phyloP scores from a whole-genome alignment of 2,113 vertebrate species.

The Cepphus grylle region DNA sequence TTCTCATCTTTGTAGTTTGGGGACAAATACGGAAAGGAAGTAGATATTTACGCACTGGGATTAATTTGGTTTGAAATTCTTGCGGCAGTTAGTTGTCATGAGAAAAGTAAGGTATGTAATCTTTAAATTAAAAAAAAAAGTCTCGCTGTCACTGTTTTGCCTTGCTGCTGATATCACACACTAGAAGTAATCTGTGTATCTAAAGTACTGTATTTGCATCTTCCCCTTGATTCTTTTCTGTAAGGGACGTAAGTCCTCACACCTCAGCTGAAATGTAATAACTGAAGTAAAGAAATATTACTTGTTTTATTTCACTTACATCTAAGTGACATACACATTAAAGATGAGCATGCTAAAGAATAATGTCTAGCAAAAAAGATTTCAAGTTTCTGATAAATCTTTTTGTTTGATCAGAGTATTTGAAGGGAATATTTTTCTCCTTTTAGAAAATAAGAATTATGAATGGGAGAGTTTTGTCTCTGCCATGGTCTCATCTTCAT shows the following conservation, averaged over 20 bases:
- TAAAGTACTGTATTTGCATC: not conserved
- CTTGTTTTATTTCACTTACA: not conserved
- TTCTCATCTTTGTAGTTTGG: slow-evolving; percentile 7
- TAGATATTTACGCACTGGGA: slow-evolving; percentile 88
- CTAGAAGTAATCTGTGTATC: not conserved
- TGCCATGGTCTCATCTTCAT: not conserved
- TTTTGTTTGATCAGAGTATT: not conserved
- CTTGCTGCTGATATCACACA: not conserved
- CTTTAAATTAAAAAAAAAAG: not conserved
- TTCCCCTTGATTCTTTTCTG: not conserved
- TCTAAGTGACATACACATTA: not conserved
- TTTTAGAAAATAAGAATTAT: not conserved
- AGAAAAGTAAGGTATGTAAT: slow-evolving; percentile 24
- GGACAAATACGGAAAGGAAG: slow-evolving; percentile 72
- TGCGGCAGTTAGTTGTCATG: not conserved
- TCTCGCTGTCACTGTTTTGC: not conserved
- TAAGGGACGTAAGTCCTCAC: not conserved
- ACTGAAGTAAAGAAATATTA: not conserved
- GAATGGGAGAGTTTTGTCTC: not conserved
- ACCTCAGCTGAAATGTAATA: not conserved
- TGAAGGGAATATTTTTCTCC: not conserved
- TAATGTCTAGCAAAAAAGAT: not conserved
- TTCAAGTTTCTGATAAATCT: not conserved
- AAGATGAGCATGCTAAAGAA: not conserved
- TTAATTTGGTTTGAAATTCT: slow-evolving; percentile 86